These are phyloP conservation scores for Pogonus chalceus DNA, from an alignment of 1,140 invertebrate species.

Conservation along the genomic window DNA sequence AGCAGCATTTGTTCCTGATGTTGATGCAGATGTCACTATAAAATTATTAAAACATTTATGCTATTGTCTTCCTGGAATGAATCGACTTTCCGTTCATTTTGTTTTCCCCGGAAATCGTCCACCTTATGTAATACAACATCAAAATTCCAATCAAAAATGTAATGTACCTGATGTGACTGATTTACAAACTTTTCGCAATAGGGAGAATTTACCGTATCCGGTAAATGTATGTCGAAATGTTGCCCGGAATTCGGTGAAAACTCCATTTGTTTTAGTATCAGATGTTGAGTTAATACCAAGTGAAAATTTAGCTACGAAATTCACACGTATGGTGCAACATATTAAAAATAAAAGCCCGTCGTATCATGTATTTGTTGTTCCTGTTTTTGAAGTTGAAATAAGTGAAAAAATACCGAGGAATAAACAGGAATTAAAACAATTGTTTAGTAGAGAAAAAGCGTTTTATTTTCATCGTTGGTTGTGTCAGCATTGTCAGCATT, in stretches of 20 bases:
- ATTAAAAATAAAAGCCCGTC: constrained; percentile 30
- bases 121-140: constrained; percentile 31
- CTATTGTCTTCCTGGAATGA: constrained; percentile 52
- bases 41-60: constrained; percentile 51
- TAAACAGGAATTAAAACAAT: constrained; percentile 41
- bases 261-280: constrained; percentile 59
- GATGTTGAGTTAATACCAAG: constrained; percentile 69
- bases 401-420: constrained; percentile 47
- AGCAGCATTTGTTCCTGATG: constrained; percentile 57
- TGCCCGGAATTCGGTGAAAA: constrained; percentile 48
- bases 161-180: constrained; percentile 25
- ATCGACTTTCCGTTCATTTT: constrained; percentile 59
- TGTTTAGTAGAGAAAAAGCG: constrained; percentile 40
- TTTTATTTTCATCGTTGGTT: constrained; percentile 55
- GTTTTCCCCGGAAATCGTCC: constrained; percentile 45
- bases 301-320: constrained; percentile 48
- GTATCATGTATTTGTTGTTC: constrained; percentile 54
- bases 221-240: constrained; percentile 67
- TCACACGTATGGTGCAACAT: constrained; percentile 46
- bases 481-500: constrained; percentile 67
- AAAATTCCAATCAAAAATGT: constrained; percentile 28
- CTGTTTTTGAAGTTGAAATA: constrained; percentile 63
- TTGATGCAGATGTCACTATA: constrained; percentile 51
- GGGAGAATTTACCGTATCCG: constrained; percentile 52
- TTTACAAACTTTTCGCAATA: constrained; percentile 40